Conservation (phyloP, 1,140 invertebrate genomes). For the Brachionus sp. region DNA sequence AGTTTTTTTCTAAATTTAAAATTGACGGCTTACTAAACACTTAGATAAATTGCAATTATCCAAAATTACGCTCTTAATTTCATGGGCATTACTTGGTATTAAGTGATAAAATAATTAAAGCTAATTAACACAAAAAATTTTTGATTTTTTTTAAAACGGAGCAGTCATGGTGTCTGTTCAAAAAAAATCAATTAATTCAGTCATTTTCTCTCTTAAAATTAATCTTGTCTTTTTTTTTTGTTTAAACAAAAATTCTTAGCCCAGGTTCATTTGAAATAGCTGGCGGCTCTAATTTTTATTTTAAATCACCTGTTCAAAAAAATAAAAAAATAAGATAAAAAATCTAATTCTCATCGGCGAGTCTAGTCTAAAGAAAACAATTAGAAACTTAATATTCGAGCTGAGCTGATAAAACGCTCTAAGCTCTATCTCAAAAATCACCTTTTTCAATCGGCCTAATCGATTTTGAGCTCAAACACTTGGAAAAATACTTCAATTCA, state of each 20-base stretch:
- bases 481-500: background rate
- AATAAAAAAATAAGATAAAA: background rate
- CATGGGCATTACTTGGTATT: background rate
- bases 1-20: background rate
- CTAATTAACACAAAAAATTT: background rate
- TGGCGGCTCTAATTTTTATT: background rate
- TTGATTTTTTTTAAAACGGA: background rate
- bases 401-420: background rate
- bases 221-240: background rate
- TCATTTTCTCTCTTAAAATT: background rate
- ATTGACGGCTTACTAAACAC: background rate
- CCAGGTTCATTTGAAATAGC: background rate
- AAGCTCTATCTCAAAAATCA: background rate
- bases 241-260: background rate
- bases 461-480: background rate
- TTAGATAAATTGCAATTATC: conserved; percentile 17
- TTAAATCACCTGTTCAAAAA: conserved; percentile 21
- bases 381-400: conserved; percentile 15
- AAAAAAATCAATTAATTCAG: background rate
- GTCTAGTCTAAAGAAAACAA: conserved; percentile 31
- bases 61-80: background rate
- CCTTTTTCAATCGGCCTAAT: background rate
- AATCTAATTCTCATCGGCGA: background rate
- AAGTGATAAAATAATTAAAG: background rate
- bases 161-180: background rate